These are phyloP conservation scores for Mechanitis mazaeus DNA, from an alignment of 2,888 invertebrate species.

Conservation along the genomic window DNA sequence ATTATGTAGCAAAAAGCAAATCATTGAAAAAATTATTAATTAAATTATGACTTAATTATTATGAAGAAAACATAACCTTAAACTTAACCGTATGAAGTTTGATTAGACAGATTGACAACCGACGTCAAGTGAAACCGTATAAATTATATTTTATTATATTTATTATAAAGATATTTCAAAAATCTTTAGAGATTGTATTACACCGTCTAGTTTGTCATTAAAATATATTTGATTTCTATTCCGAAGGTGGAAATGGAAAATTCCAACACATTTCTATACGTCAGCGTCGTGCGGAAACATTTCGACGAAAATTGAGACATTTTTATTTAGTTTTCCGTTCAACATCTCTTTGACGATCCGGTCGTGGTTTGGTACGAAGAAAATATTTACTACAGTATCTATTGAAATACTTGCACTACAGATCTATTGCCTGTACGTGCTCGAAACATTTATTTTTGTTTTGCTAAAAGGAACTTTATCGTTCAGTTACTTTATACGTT, in stretches of 20 bases:
- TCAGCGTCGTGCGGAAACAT: slow-evolving; percentile 50
- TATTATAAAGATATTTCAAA: no score
- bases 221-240: slow-evolving; percentile 3
- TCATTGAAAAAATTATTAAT: no score
- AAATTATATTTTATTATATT: no score
- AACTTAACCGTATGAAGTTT: no score
- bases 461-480: slow-evolving; percentile 3
- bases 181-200: not conserved
- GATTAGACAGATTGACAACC: no score
- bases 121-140: no score
- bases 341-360: slow-evolving; percentile 51
- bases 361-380: slow-evolving; percentile 24
- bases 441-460: slow-evolving; percentile 13
- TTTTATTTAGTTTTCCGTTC: slow-evolving; percentile 68
- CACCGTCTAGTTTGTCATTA: not conserved
- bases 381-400: slow-evolving; percentile 46
- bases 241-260: slow-evolving; percentile 34
- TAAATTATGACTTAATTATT: no score
- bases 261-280: slow-evolving; percentile 37
- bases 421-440: slow-evolving; percentile 15
- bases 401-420: slow-evolving; percentile 31
- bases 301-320: slow-evolving; percentile 69
- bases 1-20: no score
- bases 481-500: not conserved
- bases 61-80: no score